A percentile compares a stretch with the other conserved stretches of the same genome.
phyloP scores from a whole-genome alignment of 1,140 invertebrate species.

The Anastatus disparis region DNA sequence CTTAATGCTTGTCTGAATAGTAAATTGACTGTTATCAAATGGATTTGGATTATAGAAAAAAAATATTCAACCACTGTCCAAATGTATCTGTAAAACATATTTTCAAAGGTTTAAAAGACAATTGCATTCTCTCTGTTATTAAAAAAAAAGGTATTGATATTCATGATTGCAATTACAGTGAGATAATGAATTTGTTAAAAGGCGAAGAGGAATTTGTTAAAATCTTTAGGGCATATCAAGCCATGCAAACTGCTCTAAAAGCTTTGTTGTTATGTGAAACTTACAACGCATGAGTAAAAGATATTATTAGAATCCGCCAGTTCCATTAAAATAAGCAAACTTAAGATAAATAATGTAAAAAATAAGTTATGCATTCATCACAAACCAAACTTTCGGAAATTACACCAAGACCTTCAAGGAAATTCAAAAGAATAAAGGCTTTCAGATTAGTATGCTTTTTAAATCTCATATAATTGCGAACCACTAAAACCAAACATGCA shows the following conservation, averaged over 20 bases:
- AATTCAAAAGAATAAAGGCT: too few species aligned
- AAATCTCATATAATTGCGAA: too few species aligned
- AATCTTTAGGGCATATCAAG: slow-evolving; percentile 51
- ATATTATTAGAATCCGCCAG: too few species aligned
- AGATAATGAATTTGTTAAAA: slow-evolving; percentile 50
- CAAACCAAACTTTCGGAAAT: too few species aligned
- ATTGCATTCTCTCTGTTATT: slow-evolving; percentile 49
- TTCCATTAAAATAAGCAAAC: too few species aligned
- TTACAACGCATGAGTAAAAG: slow-evolving; percentile 43
- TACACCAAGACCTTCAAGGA: too few species aligned
- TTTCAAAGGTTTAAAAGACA: slow-evolving; percentile 47
- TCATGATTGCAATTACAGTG: slow-evolving; percentile 47
- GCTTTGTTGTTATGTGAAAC: slow-evolving; percentile 49
- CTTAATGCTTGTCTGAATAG: slow-evolving; percentile 43
- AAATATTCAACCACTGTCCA: slow-evolving; percentile 10
- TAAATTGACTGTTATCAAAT: slow-evolving; percentile 49
- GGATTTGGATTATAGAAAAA: slow-evolving; percentile 48
- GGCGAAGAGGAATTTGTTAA: slow-evolving; percentile 38
- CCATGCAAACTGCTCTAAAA: slow-evolving; percentile 52
- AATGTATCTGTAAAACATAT: slow-evolving; percentile 48
- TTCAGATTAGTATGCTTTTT: too few species aligned
- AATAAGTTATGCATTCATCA: too few species aligned
- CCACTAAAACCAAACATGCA: too few species aligned
- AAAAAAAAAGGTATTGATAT: slow-evolving; percentile 53
- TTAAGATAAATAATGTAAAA: too few species aligned